Percentiles rank a stretch among this genome's conserved stretches.
Conservation (phyloP, 2,888 invertebrate genomes). For the Drosophila hawaiiensis region DNA sequence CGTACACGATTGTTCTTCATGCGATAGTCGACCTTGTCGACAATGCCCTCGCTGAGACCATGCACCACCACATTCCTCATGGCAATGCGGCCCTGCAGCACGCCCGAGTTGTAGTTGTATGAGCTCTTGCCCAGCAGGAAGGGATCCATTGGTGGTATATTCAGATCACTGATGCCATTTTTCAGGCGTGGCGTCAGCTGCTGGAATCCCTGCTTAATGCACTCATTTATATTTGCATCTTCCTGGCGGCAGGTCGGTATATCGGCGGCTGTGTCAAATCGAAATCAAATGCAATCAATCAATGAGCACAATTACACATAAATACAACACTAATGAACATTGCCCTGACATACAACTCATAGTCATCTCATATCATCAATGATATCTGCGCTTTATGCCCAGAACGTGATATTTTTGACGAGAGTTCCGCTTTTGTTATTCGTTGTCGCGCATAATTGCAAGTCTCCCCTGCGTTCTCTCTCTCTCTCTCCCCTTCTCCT, state of each 20-base stretch:
- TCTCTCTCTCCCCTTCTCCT: background rate
- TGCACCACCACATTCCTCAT: slow-evolving; percentile 86
- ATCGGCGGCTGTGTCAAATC: slow-evolving; percentile 76
- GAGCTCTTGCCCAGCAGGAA: slow-evolving; percentile 77
- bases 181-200: slow-evolving; percentile 84
- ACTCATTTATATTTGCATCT: slow-evolving; percentile 87
- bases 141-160: slow-evolving; percentile 84
- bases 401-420: slow-evolving; percentile 68
- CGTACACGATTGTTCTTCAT: slow-evolving; percentile 84
- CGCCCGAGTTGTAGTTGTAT: slow-evolving; percentile 79
- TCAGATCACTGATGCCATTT: slow-evolving; percentile 82
- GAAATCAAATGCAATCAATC: slow-evolving; percentile 9
- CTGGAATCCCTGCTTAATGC: slow-evolving; percentile 87
- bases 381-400: slow-evolving; percentile 59
- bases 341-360: slow-evolving; percentile 63
- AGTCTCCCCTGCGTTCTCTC: background rate
- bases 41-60: slow-evolving; percentile 86
- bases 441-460: slow-evolving; percentile 45
- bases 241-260: slow-evolving; percentile 87
- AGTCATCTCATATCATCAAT: slow-evolving; percentile 44
- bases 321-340: slow-evolving; percentile 12
- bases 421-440: slow-evolving; percentile 46
- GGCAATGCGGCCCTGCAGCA: slow-evolving; percentile 79
- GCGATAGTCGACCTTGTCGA: slow-evolving; percentile 87
- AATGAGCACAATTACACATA: background rate